phyloP scores from a whole-genome alignment of 2,113 vertebrate species.

The Megatriorchis doriae region DNA sequence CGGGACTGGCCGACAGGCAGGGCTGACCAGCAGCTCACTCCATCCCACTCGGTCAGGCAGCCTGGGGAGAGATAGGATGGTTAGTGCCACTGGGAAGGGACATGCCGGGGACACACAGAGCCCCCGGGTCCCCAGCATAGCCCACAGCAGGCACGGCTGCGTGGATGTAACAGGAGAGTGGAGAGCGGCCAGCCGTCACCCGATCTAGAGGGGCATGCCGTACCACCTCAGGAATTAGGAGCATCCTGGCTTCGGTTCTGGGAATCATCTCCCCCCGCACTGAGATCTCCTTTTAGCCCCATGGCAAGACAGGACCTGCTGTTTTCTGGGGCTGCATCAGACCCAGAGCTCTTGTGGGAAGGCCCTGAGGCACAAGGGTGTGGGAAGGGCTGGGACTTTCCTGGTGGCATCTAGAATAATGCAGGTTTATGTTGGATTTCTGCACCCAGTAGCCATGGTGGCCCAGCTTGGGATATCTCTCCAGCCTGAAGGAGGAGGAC shows the following conservation, averaged over 20 bases:
- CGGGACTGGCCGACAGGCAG: not conserved
- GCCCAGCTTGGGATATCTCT: fast-evolving
- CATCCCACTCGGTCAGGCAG: conserved; percentile 68
- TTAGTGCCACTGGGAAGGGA: not conserved
- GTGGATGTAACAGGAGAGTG: not conserved
- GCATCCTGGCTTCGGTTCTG: not conserved
- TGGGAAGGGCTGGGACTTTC: not conserved
- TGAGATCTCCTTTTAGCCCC: not conserved
- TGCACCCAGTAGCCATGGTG: not conserved
- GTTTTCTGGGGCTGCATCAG: not conserved
- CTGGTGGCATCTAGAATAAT: not conserved
- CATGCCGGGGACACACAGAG: not conserved
- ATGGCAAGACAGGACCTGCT: fast-evolving
- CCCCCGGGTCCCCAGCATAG: not conserved
- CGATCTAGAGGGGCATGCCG: not conserved
- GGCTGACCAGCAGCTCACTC: conserved; percentile 65
- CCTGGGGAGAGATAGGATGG: not conserved
- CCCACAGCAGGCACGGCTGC: not conserved
- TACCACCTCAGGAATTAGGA: not conserved
- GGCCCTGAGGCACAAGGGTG: fast-evolving
- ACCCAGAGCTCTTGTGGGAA: not conserved
- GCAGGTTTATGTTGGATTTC: not conserved
- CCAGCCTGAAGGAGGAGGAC: not conserved
- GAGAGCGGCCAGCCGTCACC: not conserved
- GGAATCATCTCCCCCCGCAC: fast-evolving